Evolutionary conservation across 2,888 invertebrate species (phyloP).

Genomic region (Entomobrya proxima): DNA sequence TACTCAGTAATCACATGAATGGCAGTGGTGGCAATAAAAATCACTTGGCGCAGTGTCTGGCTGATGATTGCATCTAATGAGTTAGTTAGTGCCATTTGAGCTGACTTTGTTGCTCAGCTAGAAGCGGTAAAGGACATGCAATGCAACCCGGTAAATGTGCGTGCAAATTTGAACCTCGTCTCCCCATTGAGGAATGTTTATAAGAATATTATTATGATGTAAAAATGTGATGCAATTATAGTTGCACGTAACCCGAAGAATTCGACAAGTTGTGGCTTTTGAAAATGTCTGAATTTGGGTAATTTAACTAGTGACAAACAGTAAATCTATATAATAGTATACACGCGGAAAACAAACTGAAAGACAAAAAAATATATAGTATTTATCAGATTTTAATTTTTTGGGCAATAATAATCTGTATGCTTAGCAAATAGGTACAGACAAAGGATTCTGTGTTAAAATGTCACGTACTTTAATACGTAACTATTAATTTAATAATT

Average conservation of each 20-base stretch:
- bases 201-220: background rate
- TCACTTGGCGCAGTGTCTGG: no score
- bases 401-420: background rate
- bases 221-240: background rate
- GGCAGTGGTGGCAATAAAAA: no score
- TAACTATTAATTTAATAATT: constrained; percentile 21
- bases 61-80: no score
- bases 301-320: background rate
- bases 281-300: background rate
- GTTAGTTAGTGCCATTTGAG: no score
- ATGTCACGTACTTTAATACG: constrained; percentile 24
- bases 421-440: background rate
- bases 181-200: background rate
- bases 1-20: no score
- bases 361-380: background rate
- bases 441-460: background rate
- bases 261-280: background rate
- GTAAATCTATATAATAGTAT: background rate
- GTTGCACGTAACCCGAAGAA: background rate
- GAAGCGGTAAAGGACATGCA: no score
- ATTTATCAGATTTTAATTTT: background rate
- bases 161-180: background rate
- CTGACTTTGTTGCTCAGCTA: no score
- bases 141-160: constrained; percentile 14
- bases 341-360: background rate